Base-by-base conservation (phyloP, 2,113 vertebrate species). In the Cyanoderma ruficeps region DNA sequence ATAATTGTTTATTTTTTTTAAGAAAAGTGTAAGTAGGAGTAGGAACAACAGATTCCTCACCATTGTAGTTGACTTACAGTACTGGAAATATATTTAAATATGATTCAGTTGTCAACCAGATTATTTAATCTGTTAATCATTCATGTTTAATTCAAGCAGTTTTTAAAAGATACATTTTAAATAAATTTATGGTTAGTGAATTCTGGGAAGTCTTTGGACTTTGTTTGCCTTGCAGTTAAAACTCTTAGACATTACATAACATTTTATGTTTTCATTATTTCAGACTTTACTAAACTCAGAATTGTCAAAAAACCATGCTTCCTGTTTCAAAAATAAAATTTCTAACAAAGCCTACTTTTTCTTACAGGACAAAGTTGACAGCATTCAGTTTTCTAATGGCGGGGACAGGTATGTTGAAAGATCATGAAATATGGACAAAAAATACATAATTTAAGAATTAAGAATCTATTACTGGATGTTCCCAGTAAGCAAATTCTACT, bases 291-390 rank as follows among this genome's bases (percentile, higher is more conserved):
- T 52, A 47, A 79, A 8, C 16, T 82, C 13, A 75, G 16, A 67
- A 56, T 33, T 83, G 35, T 63, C 16, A 88, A 49, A 87, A 71
- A 78, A 35, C 1, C 0, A 0, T 41, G 60, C 16, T 92, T 71
- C 4, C 35, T 63, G 3, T 44, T 59, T n/a, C 18, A 87, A 85
- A 61, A 41, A 27, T 9, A 7, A 15, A 24, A 59, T 28, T 91
- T 92, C 17, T 86, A 50, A 96, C 12, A 31, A 57, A 24, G 27
- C 71, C 2, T 55, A 3, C 31, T n/a, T 89, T 91, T 78, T 65
- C 44, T 65, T 97, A 37, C 70, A 99, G 99, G 99, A 99, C 95
- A 99, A 99, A 98, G 99, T 99, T 77, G 99, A 99, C 97, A 99
- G 99, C 96, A 99, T 99, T 94, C 99, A 99, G 44, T 99, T 99